Conservation (phyloP, 1,140 invertebrate species). For the Macrocentrus cingulum region DNA sequence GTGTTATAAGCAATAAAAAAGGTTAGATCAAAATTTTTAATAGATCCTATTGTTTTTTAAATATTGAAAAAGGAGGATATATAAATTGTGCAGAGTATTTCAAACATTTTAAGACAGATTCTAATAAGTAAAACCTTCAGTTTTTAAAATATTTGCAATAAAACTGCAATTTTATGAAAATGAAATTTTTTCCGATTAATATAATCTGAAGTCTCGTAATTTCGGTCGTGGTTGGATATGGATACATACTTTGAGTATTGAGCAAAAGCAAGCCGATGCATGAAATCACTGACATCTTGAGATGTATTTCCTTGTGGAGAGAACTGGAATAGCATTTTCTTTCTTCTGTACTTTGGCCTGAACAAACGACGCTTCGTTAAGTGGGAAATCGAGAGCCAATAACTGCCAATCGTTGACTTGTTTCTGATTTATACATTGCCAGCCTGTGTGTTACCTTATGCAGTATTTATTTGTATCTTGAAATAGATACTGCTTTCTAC, state of each 20-base stretch:
- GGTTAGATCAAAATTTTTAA: too few species aligned
- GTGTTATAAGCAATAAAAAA: too few species aligned
- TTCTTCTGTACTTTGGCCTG: not conserved
- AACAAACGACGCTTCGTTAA: not conserved
- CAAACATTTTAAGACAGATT: too few species aligned
- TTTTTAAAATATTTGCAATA: too few species aligned
- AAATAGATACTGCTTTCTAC: constrained; percentile 2
- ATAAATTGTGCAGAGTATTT: not conserved
- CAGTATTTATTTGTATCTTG: constrained; percentile 1
- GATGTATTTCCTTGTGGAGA: not conserved
- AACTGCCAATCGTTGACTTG: not conserved
- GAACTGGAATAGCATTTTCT: not conserved
- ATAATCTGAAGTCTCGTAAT: too few species aligned
- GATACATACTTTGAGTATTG: not conserved
- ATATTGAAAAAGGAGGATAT: too few species aligned
- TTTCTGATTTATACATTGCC: constrained; percentile 1
- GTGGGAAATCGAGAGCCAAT: constrained; percentile 3
- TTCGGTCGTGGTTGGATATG: too few species aligned
- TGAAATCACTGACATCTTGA: not conserved
- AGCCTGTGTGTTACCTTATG: not conserved
- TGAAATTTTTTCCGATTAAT: too few species aligned
- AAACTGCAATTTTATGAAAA: too few species aligned
- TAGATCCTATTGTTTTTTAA: too few species aligned
- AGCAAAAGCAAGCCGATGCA: not conserved
- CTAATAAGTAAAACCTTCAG: too few species aligned